Conservation (phyloP, 2,797 vertebrate species). For the Centropyge bicolor region DNA sequence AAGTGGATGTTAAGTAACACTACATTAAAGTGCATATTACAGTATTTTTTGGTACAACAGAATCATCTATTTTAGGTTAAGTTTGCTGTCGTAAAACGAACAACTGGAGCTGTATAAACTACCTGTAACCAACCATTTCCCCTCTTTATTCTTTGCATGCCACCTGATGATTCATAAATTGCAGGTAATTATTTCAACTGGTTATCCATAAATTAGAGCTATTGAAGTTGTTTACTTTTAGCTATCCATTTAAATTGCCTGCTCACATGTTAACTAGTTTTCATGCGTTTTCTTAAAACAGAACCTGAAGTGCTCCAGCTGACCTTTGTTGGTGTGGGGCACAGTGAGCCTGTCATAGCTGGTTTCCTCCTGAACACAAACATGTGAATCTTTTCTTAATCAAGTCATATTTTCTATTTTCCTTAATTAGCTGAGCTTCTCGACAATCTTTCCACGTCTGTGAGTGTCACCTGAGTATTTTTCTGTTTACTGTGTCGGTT, state of each 20-base stretch:
- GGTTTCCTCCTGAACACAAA: neutral
- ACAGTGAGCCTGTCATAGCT: neutral
- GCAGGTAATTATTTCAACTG: neutral
- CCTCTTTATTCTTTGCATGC: too few relatives aligned
- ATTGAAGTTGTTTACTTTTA: neutral
- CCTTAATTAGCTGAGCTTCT: neutral
- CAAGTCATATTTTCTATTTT: neutral
- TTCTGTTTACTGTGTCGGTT: neutral
- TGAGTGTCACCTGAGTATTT: neutral
- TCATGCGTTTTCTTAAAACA: neutral
- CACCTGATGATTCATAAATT: neutral
- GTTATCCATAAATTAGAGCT: neutral
- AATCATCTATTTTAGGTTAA: neutral
- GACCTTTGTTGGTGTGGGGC: neutral
- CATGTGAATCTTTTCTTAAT: neutral
- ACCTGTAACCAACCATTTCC: neutral
- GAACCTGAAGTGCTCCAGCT: neutral
- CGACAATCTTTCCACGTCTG: neutral
- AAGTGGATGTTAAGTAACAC: slow-evolving; percentile 25
- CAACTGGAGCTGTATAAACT: too few relatives aligned
- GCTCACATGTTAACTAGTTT: neutral
- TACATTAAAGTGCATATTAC: neutral
- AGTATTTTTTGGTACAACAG: neutral
- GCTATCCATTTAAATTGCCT: neutral
- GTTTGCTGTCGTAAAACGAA: neutral